phyloP scores from a whole-genome alignment of 1,140 invertebrate genomes.

The Elymnias hypermnestra region DNA sequence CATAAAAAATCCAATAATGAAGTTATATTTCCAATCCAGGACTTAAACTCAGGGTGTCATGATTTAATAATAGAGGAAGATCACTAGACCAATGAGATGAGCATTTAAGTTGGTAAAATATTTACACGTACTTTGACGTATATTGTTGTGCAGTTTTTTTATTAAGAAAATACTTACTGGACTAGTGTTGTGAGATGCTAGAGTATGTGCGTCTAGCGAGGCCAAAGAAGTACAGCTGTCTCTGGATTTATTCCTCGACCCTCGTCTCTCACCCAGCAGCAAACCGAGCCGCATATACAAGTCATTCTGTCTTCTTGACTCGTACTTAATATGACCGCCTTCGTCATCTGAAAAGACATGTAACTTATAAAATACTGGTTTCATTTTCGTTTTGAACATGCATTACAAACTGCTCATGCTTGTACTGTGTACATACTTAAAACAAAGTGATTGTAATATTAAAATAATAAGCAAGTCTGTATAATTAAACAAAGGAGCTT shows the following conservation, averaged over 20 bases:
- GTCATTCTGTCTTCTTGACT: slow-evolving; percentile 83
- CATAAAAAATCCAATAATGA: too few species aligned
- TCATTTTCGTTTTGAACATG: slow-evolving; percentile 8
- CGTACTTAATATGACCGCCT: slow-evolving; percentile 79
- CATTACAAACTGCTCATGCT: slow-evolving; percentile 25
- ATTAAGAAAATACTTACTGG: slow-evolving; percentile 81
- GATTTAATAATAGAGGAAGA: too few species aligned
- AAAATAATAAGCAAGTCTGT: too few species aligned
- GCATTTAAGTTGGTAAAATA: too few species aligned
- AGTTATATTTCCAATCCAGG: too few species aligned
- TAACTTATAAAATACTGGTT: slow-evolving; percentile 1
- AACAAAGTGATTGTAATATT: neutral
- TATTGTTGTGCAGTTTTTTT: too few species aligned
- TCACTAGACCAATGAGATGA: too few species aligned
- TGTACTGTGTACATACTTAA: slow-evolving; percentile 10
- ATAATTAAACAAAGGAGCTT: too few species aligned
- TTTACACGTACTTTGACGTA: too few species aligned
- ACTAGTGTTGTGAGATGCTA: slow-evolving; percentile 88
- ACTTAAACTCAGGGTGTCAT: too few species aligned
- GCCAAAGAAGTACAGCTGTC: slow-evolving; percentile 80
- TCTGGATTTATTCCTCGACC: slow-evolving; percentile 67
- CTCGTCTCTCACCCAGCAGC: slow-evolving; percentile 83
- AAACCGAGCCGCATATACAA: slow-evolving; percentile 91
- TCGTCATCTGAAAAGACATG: slow-evolving; percentile 80
- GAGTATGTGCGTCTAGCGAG: slow-evolving; percentile 83